Base-by-base conservation (phyloP, 2,888 invertebrate species). In the Stomorhina lunata region DNA sequence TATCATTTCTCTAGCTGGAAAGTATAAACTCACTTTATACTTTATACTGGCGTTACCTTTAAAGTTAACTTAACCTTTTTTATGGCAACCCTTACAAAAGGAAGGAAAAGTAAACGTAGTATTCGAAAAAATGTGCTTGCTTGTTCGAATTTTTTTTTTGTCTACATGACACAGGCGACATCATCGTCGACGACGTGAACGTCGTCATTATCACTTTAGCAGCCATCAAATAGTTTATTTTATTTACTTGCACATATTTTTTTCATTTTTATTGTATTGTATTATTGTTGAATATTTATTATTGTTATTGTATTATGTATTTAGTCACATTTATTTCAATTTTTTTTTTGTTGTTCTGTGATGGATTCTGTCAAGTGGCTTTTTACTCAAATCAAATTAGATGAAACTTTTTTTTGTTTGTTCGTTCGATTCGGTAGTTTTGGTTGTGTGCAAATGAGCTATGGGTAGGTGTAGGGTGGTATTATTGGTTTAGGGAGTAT, bases 241-340 rank as follows among this genome's bases (percentile, higher is more conserved):
- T 57, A 20, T 66, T 66, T 15, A 43, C 7, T 68, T n/a, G n/a
- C n/a, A n/a, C n/a, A n/a, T n/a, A n/a, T n/a, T n/a, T n/a, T n/a
- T n/a, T 37, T 57, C 6, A 7, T 55, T 50, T 71, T 50, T 40
- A 27, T 59, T 66, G 27, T 75, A 61, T 73, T 72, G 71, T 66
- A 72, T 81, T 68, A 20, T 77, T 71, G 75, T 71, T 80, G 40
- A 40, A 57, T 71, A 57, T 66, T 72, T 79, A 78, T 76, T 79
- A 79, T 82, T 82, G 75, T 76, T 79, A 79, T 82, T 82, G 75
- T 79, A 79, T 79, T 82, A 73, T 73, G 79, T 75, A 82, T 79
- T 77, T 81, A 78, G 78, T 78, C 59, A 57, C 72, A 73, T 81
- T 78, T 78, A 78, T 81, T 78, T 78, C 12, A 25, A 55, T 73